phyloP scores from a whole-genome alignment of 2,888 invertebrate species.

The Mechanitis messenoides region DNA sequence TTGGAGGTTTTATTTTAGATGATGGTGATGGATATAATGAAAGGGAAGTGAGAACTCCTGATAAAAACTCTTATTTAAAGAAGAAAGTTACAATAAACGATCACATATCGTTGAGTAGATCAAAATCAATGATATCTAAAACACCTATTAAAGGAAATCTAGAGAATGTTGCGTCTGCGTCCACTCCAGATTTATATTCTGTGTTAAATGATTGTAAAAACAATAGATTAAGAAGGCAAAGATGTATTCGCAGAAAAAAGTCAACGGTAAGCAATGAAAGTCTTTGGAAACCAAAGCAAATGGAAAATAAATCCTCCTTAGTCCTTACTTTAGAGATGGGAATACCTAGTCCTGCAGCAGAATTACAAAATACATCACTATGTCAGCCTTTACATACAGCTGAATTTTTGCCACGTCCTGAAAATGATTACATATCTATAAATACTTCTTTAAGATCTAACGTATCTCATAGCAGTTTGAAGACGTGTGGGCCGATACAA shows the following conservation, averaged over 20 bases:
- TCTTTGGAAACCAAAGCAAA: slow-evolving; percentile 45
- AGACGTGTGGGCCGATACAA: slow-evolving; percentile 47
- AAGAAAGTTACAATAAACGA: slow-evolving; percentile 32
- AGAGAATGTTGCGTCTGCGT: slow-evolving; percentile 50
- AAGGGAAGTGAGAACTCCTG: slow-evolving; percentile 70
- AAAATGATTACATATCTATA: slow-evolving; percentile 35
- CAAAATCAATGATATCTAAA: slow-evolving; percentile 56
- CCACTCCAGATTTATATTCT: slow-evolving; percentile 59
- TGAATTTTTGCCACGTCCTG: slow-evolving; percentile 13
- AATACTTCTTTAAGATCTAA: slow-evolving; percentile 50
- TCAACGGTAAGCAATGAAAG: slow-evolving; percentile 65
- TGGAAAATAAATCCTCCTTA: slow-evolving; percentile 46
- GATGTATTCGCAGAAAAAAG: slow-evolving; percentile 75
- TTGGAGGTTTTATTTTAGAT: slow-evolving; percentile 67
- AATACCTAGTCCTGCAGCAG: slow-evolving; percentile 63
- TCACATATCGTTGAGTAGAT: slow-evolving; percentile 44
- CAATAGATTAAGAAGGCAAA: slow-evolving; percentile 71
- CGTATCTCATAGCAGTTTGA: slow-evolving; percentile 65
- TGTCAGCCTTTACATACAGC: slow-evolving; percentile 53
- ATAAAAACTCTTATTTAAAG: slow-evolving; percentile 43
- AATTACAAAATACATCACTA: slow-evolving; percentile 54
- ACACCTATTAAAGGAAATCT: slow-evolving; percentile 44
- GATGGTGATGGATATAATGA: slow-evolving; percentile 70
- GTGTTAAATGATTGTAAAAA: slow-evolving; percentile 47
- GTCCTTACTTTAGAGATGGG: slow-evolving; percentile 63